Percentiles rank a stretch among this genome's conserved stretches.
phyloP scores from a whole-genome alignment of 2,888 invertebrate species.

The Stenodema calcarata region DNA sequence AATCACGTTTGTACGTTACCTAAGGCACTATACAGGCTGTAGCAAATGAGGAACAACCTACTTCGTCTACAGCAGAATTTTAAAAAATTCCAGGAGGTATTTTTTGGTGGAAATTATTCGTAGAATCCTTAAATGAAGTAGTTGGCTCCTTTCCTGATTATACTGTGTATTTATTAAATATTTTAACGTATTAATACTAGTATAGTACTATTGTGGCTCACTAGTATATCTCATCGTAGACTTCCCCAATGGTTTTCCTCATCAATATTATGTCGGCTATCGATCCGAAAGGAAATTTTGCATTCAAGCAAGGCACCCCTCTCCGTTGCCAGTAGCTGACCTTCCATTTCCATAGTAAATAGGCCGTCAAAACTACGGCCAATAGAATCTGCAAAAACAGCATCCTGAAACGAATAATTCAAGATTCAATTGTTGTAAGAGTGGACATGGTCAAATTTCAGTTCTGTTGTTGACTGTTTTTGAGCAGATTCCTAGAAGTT shows the following conservation, averaged over 20 bases:
- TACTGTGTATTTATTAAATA: no score
- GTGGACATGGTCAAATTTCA: no score
- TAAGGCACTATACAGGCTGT: no score
- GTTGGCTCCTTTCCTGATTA: no score
- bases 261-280: conserved; percentile 48
- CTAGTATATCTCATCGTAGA: conserved; percentile 51
- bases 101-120: no score
- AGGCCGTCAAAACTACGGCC: background rate
- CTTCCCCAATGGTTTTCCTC: conserved; percentile 49
- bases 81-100: no score
- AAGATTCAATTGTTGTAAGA: background rate
- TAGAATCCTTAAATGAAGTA: no score
- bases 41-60: no score
- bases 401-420: background rate
- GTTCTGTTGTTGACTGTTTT: no score
- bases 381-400: background rate
- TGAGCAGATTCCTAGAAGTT: no score
- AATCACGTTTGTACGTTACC: no score
- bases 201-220: conserved; percentile 13
- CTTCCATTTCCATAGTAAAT: conserved; percentile 28
- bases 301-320: conserved; percentile 44
- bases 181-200: background rate
- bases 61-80: no score
- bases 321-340: conserved; percentile 45
- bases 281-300: conserved; percentile 50